phyloP scores from a whole-genome alignment of 2,113 vertebrate species.

The Bathybates hornii region DNA sequence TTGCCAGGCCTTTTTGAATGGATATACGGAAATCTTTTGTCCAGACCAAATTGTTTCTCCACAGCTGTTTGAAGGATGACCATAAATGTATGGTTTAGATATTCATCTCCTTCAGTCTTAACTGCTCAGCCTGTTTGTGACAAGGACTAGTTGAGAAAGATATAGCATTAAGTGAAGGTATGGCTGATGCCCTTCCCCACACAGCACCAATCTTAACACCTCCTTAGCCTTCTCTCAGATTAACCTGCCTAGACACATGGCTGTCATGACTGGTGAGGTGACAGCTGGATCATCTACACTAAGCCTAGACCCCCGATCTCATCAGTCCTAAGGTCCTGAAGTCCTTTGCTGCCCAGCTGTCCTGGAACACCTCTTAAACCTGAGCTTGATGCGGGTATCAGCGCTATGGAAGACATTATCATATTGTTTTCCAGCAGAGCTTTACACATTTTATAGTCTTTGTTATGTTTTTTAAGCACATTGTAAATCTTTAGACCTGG shows the following conservation, averaged over 20 bases:
- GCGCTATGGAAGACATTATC: background rate
- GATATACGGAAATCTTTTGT: background rate
- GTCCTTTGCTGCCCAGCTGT: background rate
- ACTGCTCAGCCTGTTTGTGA: too few species aligned
- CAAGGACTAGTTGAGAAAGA: background rate
- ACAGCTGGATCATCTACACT: background rate
- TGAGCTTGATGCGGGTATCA: background rate
- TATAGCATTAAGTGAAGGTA: background rate
- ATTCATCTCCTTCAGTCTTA: background rate
- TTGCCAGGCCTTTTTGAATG: fast-evolving
- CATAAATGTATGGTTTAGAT: background rate
- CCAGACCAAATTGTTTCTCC: background rate
- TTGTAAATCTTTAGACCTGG: background rate
- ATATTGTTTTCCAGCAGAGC: background rate
- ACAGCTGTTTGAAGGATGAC: background rate
- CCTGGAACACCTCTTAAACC: background rate
- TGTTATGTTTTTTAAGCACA: background rate
- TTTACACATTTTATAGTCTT: background rate
- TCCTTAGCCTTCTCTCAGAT: background rate
- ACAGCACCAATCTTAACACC: background rate
- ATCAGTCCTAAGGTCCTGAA: background rate
- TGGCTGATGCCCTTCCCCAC: background rate
- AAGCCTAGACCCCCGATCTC: background rate
- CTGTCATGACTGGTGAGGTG: background rate
- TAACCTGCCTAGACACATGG: background rate